Conservation (phyloP, 2,797 vertebrate species). For the Adelosebastes latens region DNA sequence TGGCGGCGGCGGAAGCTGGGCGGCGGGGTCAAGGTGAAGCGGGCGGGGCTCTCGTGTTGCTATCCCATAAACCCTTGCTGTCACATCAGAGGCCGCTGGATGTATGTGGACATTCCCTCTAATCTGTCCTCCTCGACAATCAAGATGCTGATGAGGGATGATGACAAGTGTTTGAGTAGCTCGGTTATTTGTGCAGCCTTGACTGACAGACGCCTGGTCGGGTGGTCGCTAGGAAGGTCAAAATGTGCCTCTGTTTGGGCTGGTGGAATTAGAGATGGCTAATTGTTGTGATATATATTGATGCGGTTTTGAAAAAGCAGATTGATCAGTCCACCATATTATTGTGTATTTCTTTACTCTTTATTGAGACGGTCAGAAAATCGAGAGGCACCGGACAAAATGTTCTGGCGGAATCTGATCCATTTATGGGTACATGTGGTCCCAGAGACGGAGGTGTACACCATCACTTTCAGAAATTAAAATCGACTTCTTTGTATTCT, state of each 20-base stretch:
- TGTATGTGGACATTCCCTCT: slow-evolving; percentile 66
- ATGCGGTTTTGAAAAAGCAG: slow-evolving; percentile 31
- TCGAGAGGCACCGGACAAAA: slow-evolving; percentile 55
- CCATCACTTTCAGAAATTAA: slow-evolving; percentile 65
- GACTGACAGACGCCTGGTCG: slow-evolving; percentile 22
- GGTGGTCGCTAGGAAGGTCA: slow-evolving; percentile 49
- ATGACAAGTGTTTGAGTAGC: slow-evolving; percentile 68
- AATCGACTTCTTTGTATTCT: slow-evolving; percentile 66
- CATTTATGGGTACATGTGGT: slow-evolving; percentile 43
- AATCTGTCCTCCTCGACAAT: slow-evolving; percentile 68
- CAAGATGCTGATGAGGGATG: slow-evolving; percentile 75
- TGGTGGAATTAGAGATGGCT: slow-evolving; percentile 13
- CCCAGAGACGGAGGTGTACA: slow-evolving; percentile 48
- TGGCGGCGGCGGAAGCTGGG: slow-evolving; percentile 20
- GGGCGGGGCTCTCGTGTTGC: slow-evolving; percentile 14
- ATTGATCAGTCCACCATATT: slow-evolving; percentile 1
- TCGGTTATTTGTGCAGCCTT: slow-evolving; percentile 48
- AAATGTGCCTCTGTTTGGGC: slow-evolving; percentile 18
- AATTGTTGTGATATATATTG: slow-evolving; percentile 37
- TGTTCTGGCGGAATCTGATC: slow-evolving; percentile 56
- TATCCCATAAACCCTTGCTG: slow-evolving; percentile 74
- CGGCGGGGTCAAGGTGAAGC: slow-evolving; percentile 67
- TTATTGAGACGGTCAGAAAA: slow-evolving; percentile 44
- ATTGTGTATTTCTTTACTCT: slow-evolving; percentile 10
- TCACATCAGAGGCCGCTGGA: slow-evolving; percentile 73